Percentiles rank a stretch among this genome's conserved stretches.
phyloP scores from a whole-genome alignment of 2,888 invertebrate genomes.

The Lithophane semibrunnea region DNA sequence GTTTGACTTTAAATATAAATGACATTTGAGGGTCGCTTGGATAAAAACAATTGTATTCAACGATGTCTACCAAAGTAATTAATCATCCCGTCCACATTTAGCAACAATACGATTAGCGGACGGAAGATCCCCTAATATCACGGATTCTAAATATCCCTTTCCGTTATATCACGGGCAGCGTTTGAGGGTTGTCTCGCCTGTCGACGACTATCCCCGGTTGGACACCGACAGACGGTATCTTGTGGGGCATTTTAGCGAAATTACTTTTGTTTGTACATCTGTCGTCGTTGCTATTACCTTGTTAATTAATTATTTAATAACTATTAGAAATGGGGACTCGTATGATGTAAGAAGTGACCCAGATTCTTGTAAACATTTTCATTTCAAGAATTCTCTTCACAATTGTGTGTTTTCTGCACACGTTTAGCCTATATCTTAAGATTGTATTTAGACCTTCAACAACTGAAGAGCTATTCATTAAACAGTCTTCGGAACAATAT shows the following conservation, averaged over 20 bases:
- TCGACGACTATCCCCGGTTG: conserved; percentile 50
- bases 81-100: conserved; percentile 50
- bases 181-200: conserved; percentile 57
- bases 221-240: conserved; percentile 45
- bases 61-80: conserved; percentile 37
- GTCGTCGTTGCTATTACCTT: conserved; percentile 38
- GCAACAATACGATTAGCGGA: conserved; percentile 47
- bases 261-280: conserved; percentile 75
- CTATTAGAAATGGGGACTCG: not conserved
- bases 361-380: conserved; percentile 5
- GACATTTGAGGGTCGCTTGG: conserved; percentile 9
- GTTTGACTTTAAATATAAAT: conserved; percentile 18
- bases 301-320: conserved; percentile 60
- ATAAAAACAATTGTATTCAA: conserved; percentile 43
- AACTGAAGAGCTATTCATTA: conserved; percentile 14
- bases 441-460: not conserved
- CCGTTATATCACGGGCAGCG: conserved; percentile 38
- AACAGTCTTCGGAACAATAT: not conserved
- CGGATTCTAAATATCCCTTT: conserved; percentile 47
- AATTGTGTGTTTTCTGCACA: not conserved
- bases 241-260: conserved; percentile 77
- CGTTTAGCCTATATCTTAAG: not conserved
- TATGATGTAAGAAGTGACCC: not conserved
- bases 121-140: conserved; percentile 42
- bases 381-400: not conserved